Evolutionary conservation across 1,140 invertebrate species (phyloP).

Genomic region (Cherax destructor): DNA sequence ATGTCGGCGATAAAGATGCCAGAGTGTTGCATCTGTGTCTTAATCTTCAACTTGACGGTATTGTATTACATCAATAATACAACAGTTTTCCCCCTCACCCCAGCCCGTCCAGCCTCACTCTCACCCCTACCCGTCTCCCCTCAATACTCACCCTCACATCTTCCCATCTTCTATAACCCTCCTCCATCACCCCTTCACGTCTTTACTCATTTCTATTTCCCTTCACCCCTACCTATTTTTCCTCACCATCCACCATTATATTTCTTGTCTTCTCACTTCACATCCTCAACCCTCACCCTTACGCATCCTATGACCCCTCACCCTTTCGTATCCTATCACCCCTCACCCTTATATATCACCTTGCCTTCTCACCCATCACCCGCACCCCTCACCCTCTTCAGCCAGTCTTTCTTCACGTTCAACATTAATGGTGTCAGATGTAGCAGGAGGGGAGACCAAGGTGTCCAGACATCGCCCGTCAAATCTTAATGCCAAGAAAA

Average conservation of each 20-base stretch:
- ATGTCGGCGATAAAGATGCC: too few species aligned
- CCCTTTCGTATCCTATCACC: not conserved
- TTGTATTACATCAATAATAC: too few species aligned
- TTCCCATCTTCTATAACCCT: not conserved
- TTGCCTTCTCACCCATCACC: not conserved
- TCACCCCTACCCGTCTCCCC: not conserved
- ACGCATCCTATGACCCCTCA: not conserved
- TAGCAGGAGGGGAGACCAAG: conserved; percentile 4
- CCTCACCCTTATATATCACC: not conserved
- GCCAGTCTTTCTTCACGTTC: not conserved
- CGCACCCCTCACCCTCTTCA: not conserved
- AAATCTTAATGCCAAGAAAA: conserved; percentile 40
- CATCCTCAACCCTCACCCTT: not conserved
- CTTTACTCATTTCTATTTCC: not conserved
- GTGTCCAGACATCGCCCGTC: not conserved
- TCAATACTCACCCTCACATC: not conserved
- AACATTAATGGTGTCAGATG: conserved; percentile 15
- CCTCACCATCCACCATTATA: not conserved
- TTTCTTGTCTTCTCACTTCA: not conserved
- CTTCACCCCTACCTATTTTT: not conserved
- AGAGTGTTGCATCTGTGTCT: too few species aligned
- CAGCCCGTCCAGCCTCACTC: not conserved
- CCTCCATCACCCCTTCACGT: not conserved
- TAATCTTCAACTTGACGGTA: too few species aligned
- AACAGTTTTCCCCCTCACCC: not conserved